Percentiles rank a stretch among this genome's conserved stretches.
These are phyloP conservation scores for Helicorthomorpha holstii DNA, from an alignment of 1,140 invertebrate genomes.

Conservation along the genomic window DNA sequence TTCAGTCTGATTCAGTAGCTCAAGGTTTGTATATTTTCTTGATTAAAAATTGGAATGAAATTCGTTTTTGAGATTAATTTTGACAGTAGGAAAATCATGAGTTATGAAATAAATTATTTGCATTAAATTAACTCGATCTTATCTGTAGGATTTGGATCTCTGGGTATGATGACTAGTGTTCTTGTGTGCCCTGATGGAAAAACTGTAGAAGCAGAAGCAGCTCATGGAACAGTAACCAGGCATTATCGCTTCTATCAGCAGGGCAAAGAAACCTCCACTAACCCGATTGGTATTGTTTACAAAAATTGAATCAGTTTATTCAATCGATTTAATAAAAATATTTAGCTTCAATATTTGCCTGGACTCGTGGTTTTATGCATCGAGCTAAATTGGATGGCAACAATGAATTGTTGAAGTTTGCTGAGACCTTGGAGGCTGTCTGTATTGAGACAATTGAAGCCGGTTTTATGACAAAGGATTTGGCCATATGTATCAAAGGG, in stretches of 20 bases:
- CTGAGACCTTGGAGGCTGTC: slow-evolving; percentile 66
- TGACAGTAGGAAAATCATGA: no score
- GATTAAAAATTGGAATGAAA: no score
- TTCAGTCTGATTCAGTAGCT: slow-evolving; percentile 93
- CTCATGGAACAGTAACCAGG: slow-evolving; percentile 91
- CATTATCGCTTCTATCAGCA: slow-evolving; percentile 88
- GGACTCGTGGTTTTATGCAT: slow-evolving; percentile 21
- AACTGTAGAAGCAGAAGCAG: slow-evolving; percentile 93
- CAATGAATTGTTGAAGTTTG: slow-evolving; percentile 50
- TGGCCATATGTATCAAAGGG: slow-evolving; percentile 95
- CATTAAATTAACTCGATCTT: not conserved
- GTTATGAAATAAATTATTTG: no score
- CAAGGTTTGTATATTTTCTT: slow-evolving; percentile 42
- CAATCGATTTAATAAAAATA: no score
- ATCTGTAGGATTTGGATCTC: slow-evolving; percentile 41
- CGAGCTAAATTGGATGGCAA: slow-evolving; percentile 70
- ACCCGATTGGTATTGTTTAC: slow-evolving; percentile 74
- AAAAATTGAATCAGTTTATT: no score
- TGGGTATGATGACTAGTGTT: slow-evolving; percentile 92
- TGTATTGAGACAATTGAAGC: slow-evolving; percentile 88
- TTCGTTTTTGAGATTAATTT: no score
- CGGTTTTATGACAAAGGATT: slow-evolving; percentile 95
- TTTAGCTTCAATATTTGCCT: slow-evolving; percentile 21
- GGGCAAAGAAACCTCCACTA: slow-evolving; percentile 93
- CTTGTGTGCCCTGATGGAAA: slow-evolving; percentile 88